These are phyloP conservation scores for Harpalus rubripes DNA, from an alignment of 2,888 invertebrate genomes.

Conservation along the genomic window DNA sequence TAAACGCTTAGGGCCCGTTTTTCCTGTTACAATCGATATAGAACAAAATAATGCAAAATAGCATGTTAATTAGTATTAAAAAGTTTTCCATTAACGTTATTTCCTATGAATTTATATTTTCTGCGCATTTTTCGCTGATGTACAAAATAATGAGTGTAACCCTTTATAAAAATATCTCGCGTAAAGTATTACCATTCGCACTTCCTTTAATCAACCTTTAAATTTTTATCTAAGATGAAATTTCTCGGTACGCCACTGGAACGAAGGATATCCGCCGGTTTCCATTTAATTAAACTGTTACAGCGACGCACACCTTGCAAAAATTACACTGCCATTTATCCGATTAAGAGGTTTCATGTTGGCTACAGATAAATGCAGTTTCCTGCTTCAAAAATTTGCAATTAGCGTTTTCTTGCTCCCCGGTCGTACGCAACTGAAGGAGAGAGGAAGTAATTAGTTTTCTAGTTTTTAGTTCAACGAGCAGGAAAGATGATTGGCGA, in stretches of 20 bases:
- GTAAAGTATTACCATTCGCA: neutral
- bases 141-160: neutral
- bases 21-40: no score
- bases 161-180: neutral
- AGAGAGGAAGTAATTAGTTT: neutral
- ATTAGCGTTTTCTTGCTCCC: conserved; percentile 20
- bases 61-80: no score
- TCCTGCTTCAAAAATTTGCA: conserved; percentile 61
- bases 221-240: conserved; percentile 10
- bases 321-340: conserved; percentile 61
- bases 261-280: conserved; percentile 32
- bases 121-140: no score
- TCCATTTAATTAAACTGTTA: conserved; percentile 47
- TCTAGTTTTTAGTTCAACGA: no score
- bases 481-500: no score
- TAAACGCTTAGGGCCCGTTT: no score
- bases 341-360: conserved; percentile 63
- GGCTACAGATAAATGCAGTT: conserved; percentile 58
- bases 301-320: conserved; percentile 52
- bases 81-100: no score
- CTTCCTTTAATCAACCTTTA: neutral
- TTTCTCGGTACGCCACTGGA: conserved; percentile 17
- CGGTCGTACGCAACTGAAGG: neutral
- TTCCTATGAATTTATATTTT: no score
- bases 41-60: no score